Evolutionary conservation across 2,113 vertebrate species (phyloP).

Genomic region (Phrynosoma platyrhinos): DNA sequence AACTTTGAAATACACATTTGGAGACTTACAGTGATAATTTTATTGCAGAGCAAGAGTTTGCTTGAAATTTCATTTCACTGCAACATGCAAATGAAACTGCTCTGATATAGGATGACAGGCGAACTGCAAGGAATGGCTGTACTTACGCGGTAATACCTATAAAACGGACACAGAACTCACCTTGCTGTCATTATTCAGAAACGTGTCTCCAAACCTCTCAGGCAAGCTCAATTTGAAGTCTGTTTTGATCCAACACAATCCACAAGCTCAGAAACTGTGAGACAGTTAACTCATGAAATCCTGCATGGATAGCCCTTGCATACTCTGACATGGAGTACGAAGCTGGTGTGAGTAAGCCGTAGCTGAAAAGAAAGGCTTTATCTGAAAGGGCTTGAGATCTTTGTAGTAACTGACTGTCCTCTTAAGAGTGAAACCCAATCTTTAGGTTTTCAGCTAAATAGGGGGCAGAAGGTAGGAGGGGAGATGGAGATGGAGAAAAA

Average conservation of each 20-base stretch:
- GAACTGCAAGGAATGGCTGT: not conserved
- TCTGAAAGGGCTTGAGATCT: conserved; percentile 37
- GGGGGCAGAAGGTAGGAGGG: conserved; percentile 24
- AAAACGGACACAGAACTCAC: conserved; percentile 62
- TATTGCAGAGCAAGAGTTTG: not conserved
- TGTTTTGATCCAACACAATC: not conserved
- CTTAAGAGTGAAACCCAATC: conserved; percentile 79
- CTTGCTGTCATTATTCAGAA: conserved; percentile 70
- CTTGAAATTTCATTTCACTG: not conserved
- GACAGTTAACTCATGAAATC: conserved; percentile 1
- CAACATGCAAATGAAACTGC: conserved; percentile 29
- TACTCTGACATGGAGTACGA: conserved; percentile 29
- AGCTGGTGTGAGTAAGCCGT: not conserved
- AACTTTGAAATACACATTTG: not conserved
- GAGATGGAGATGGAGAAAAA: conserved; percentile 17
- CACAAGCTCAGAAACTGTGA: conserved; percentile 19
- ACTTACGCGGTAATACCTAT: not conserved
- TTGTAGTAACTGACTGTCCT: conserved; percentile 70
- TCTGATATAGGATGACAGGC: conserved; percentile 24
- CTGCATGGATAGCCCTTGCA: not conserved
- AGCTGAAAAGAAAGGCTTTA: conserved; percentile 42
- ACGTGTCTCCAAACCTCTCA: conserved; percentile 17
- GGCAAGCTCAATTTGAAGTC: conserved; percentile 37
- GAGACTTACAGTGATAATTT: not conserved
- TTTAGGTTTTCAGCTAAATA: conserved; percentile 57